phyloP scores from a whole-genome alignment of 2,888 invertebrate genomes.

The Aphidius colemani region DNA sequence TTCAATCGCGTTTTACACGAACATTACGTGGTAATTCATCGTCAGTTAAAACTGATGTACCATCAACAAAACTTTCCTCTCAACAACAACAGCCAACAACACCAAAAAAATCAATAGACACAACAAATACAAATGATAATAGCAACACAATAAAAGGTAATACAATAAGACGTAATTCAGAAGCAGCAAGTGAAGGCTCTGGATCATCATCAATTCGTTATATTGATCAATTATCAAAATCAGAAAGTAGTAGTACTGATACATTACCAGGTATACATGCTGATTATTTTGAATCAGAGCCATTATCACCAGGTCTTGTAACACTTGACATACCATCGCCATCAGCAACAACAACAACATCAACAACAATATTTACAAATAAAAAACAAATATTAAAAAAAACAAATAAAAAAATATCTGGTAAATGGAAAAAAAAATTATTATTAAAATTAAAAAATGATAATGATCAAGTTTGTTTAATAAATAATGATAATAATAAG shows the following conservation, averaged over 20 bases:
- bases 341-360: constrained; percentile 17
- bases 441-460: constrained; percentile 28
- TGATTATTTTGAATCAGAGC: constrained; percentile 53
- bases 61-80: constrained; percentile 8
- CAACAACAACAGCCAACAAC: constrained; percentile 29
- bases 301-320: constrained; percentile 48
- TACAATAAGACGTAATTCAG: constrained; percentile 47
- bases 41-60: constrained; percentile 19
- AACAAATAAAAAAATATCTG: constrained; percentile 4
- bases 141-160: constrained; percentile 26
- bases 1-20: constrained; percentile 58
- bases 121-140: constrained; percentile 17
- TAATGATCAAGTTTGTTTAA: constrained; percentile 32
- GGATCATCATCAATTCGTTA: constrained; percentile 53
- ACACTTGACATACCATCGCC: constrained; percentile 17
- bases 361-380: neutral
- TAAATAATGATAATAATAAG: constrained; percentile 25
- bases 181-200: constrained; percentile 53
- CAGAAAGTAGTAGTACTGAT: constrained; percentile 54
- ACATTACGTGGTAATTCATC: constrained; percentile 42
- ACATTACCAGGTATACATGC: constrained; percentile 53
- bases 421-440: constrained; percentile 23
- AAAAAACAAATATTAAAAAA: constrained; percentile 11
- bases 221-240: constrained; percentile 55
- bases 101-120: constrained; percentile 10